phyloP scores from a whole-genome alignment of 2,888 invertebrate species.

The Blera fallax region DNA sequence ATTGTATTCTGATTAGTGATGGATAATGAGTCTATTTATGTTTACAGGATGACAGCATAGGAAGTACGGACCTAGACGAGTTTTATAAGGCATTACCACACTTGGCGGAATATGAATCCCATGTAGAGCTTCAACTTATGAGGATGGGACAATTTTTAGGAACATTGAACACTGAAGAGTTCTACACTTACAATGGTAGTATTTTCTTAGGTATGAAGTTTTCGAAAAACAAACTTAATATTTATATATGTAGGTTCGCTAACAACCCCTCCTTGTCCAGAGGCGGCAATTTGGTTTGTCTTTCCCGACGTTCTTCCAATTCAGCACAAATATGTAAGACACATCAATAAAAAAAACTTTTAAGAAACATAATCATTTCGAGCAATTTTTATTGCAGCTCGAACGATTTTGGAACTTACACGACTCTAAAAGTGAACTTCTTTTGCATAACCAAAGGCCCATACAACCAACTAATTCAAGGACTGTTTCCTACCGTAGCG shows the following conservation, averaged over 20 bases:
- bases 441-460: conserved; percentile 45
- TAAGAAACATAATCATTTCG: no score
- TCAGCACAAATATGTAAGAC: conserved; percentile 33
- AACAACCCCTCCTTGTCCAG: conserved; percentile 60
- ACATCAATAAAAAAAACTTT: no score
- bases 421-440: conserved; percentile 24
- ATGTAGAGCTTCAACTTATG: conserved; percentile 39
- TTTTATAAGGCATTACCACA: conserved; percentile 49
- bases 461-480: conserved; percentile 44
- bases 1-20: neutral
- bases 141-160: conserved; percentile 49
- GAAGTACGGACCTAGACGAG: conserved; percentile 3
- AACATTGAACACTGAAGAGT: conserved; percentile 41
- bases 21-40: neutral
- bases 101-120: conserved; percentile 25
- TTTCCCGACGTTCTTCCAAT: conserved; percentile 40
- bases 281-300: conserved; percentile 58
- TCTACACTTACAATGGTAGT: conserved; percentile 48
- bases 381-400: conserved; percentile 8
- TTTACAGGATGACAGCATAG: conserved; percentile 33
- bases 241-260: conserved; percentile 30
- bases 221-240: neutral
- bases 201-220: neutral
- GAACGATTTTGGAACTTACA: conserved; percentile 42
- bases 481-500: conserved; percentile 29